Conservation (phyloP, 2,888 invertebrate species). For the Hyppa rectilinea region DNA sequence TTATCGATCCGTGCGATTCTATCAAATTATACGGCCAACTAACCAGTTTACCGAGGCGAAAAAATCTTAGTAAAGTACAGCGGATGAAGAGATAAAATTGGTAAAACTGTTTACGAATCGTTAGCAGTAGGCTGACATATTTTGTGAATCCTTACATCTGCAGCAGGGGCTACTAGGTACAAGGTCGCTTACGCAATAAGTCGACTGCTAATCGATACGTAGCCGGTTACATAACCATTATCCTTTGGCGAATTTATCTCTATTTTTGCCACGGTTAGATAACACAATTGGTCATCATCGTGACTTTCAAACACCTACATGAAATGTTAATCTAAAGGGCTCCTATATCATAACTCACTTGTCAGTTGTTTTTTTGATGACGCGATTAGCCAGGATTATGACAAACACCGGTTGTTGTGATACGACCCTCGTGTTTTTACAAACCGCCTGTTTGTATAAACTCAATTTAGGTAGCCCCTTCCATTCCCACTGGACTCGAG, state of each 20-base stretch:
- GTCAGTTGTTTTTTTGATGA: slow-evolving; percentile 52
- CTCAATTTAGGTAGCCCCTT: slow-evolving; percentile 52
- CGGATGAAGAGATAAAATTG: slow-evolving; percentile 9
- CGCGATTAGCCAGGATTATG: slow-evolving; percentile 48
- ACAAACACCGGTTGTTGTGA: slow-evolving; percentile 46
- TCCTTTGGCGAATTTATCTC: slow-evolving; percentile 65
- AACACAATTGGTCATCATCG: slow-evolving; percentile 54
- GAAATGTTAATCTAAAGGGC: slow-evolving; percentile 31
- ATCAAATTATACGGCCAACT: slow-evolving; percentile 18
- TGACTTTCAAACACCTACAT: slow-evolving; percentile 9
- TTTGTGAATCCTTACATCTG: slow-evolving; percentile 84
- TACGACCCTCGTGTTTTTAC: slow-evolving; percentile 54
- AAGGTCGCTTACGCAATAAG: slow-evolving; percentile 81
- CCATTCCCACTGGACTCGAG: slow-evolving; percentile 47
- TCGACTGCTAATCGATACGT: slow-evolving; percentile 78
- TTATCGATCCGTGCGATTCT: slow-evolving; percentile 17
- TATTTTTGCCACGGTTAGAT: slow-evolving; percentile 42
- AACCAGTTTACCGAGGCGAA: slow-evolving; percentile 13
- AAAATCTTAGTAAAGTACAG: slow-evolving; percentile 21
- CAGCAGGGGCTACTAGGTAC: slow-evolving; percentile 70
- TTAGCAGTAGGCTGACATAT: slow-evolving; percentile 65
- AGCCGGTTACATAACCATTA: slow-evolving; percentile 77
- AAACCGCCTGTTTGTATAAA: slow-evolving; percentile 57
- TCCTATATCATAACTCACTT: slow-evolving; percentile 51
- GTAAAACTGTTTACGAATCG: slow-evolving; percentile 26